phyloP scores from a whole-genome alignment of 2,113 vertebrate species.

The Carlito syrichta region DNA sequence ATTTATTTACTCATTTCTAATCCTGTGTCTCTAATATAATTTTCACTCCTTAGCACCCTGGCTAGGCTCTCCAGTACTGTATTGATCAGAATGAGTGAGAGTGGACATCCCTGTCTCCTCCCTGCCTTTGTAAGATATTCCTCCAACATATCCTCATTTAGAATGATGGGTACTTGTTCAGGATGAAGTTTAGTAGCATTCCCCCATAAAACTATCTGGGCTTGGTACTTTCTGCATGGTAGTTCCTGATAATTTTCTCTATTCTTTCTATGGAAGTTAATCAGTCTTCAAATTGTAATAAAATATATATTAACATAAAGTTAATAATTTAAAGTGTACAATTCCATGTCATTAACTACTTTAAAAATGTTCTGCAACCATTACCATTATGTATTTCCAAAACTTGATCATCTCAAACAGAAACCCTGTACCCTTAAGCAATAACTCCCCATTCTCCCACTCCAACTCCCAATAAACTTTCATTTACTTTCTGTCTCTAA shows the following conservation, averaged over 20 bases:
- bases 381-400: neutral
- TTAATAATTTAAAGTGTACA: neutral
- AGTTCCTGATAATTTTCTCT: neutral
- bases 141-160: neutral
- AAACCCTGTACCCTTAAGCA: neutral
- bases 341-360: neutral
- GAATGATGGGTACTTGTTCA: neutral
- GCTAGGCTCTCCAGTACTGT: neutral
- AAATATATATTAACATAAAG: neutral
- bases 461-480: neutral
- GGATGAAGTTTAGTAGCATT: neutral
- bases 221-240: neutral
- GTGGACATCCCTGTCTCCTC: neutral
- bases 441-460: neutral
- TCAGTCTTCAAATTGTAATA: neutral
- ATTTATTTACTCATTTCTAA: neutral
- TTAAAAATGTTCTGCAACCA: neutral
- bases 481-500: neutral
- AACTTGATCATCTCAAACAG: neutral
- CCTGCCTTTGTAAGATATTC: neutral
- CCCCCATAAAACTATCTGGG: neutral
- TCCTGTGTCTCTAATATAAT: neutral
- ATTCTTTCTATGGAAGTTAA: neutral
- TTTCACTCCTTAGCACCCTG: neutral
- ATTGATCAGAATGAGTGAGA: neutral